Conservation (phyloP, 2,113 vertebrate species). For the Chelonoidis abingdonii region DNA sequence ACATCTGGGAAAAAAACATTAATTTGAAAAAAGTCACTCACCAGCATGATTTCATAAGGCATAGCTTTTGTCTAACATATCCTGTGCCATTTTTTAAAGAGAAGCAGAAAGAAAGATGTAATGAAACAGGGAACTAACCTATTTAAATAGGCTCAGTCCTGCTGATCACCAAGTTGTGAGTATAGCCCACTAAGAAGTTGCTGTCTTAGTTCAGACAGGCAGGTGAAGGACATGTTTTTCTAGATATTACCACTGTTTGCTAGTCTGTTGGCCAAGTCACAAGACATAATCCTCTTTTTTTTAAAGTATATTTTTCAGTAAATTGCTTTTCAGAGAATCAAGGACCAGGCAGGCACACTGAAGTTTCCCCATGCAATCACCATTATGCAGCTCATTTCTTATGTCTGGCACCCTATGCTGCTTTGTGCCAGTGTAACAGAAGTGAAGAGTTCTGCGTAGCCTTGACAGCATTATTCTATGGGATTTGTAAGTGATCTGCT, state of each 20-base stretch:
- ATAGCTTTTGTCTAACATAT: neutral
- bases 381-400: neutral
- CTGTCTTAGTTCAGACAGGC: neutral
- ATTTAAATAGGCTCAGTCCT: neutral
- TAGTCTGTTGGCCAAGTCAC: neutral
- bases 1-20: neutral
- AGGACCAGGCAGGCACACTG: neutral
- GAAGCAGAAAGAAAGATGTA: neutral
- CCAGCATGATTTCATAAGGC: neutral
- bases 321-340: neutral
- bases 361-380: neutral
- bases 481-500: neutral
- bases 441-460: neutral
- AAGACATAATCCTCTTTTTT: neutral
- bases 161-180: neutral
- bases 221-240: neutral
- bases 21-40: neutral
- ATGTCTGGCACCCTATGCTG: neutral
- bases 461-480: neutral
- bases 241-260: neutral
- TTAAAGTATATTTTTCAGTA: neutral
- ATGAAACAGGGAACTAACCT: neutral
- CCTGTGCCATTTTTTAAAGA: neutral
- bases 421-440: neutral
- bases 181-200: neutral